Conservation (phyloP, 2,797 vertebrate species). For the Thalassophryne amazonica region DNA sequence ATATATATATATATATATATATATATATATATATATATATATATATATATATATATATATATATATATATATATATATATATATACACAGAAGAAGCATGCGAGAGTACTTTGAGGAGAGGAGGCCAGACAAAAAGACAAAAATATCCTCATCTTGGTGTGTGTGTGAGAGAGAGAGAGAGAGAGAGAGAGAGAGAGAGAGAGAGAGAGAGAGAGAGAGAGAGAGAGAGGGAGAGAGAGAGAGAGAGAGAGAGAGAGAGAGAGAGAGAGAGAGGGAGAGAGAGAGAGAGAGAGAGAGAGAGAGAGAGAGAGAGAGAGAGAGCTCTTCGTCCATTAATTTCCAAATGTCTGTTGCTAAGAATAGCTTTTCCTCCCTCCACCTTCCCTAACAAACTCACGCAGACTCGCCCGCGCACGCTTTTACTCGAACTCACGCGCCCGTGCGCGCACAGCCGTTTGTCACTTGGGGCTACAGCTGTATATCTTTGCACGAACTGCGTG, state of each 20-base stretch:
- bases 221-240: neutral
- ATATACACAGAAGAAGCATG: no score
- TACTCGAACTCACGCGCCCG: constrained; percentile 15
- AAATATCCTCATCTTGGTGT: constrained; percentile 2
- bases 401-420: constrained; percentile 22
- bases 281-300: constrained; percentile 27
- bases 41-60: no score
- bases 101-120: no score
- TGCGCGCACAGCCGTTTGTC: constrained; percentile 54
- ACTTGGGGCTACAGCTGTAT: constrained; percentile 58
- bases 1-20: no score
- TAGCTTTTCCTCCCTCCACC: constrained; percentile 63
- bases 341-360: constrained; percentile 79
- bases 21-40: no score
- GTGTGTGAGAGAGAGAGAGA: neutral
- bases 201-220: neutral
- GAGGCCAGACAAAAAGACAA: neutral
- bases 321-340: constrained; percentile 78
- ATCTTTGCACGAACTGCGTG: constrained; percentile 32
- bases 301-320: constrained; percentile 20
- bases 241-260: neutral
- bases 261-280: constrained; percentile 13
- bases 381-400: constrained; percentile 62
- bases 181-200: neutral
- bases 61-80: no score